A percentile compares a stretch with the other conserved stretches of the same genome.
phyloP scores from a whole-genome alignment of 2,888 invertebrate genomes.

The Drosophila glabriapex region DNA sequence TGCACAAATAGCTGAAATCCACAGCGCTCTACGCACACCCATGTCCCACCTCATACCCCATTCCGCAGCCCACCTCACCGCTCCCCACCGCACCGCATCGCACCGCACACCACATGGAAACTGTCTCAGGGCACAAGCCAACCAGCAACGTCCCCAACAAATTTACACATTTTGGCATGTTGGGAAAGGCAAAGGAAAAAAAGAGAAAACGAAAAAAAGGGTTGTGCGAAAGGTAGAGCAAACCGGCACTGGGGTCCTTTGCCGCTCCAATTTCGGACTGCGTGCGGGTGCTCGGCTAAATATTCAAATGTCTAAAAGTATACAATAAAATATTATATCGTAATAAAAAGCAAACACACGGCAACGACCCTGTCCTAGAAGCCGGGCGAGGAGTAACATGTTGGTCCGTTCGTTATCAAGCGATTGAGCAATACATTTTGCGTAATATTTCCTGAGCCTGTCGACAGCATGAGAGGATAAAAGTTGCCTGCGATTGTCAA shows the following conservation, averaged over 20 bases:
- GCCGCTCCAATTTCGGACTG: slow-evolving; percentile 20
- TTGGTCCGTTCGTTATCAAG: slow-evolving; percentile 49
- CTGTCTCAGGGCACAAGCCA: slow-evolving; percentile 56
- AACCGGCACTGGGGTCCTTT: slow-evolving; percentile 17
- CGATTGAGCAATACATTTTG: slow-evolving; percentile 75
- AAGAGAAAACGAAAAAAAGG: slow-evolving; percentile 48
- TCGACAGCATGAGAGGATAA: slow-evolving; percentile 46
- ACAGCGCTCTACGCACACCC: slow-evolving; percentile 41
- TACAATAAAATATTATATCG: slow-evolving; percentile 80
- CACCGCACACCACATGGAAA: slow-evolving; percentile 16
- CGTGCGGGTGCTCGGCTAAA: slow-evolving; percentile 43
- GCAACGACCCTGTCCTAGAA: slow-evolving; percentile 24
- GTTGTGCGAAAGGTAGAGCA: slow-evolving; percentile 52
- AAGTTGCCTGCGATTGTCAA: slow-evolving; percentile 27
- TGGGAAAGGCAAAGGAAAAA: background rate
- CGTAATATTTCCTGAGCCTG: slow-evolving; percentile 62
- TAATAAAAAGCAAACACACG: slow-evolving; percentile 72
- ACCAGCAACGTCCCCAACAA: slow-evolving; percentile 67
- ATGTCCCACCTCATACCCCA: background rate
- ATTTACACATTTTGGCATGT: slow-evolving; percentile 76
- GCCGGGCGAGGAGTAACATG: background rate
- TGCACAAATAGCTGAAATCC: slow-evolving; percentile 79
- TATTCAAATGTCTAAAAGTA: slow-evolving; percentile 77
- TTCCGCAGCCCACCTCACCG: background rate
- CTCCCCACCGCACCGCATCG: background rate